Evolutionary conservation across 1,140 invertebrate species (phyloP).

Genomic region (Acromyrmex charruanus): DNA sequence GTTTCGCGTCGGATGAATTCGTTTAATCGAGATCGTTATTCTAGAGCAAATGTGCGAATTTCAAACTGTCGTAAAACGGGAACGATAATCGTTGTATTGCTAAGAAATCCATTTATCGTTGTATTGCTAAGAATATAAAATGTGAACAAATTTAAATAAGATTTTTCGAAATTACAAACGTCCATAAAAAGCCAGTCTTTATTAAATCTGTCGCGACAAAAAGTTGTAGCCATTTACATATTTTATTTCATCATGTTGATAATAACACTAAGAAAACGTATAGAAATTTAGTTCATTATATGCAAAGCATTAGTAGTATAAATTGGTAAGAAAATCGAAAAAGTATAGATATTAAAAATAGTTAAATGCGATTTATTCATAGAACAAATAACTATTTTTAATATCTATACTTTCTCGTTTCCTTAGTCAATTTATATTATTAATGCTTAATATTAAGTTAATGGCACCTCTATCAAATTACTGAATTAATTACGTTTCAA

Average conservation of each 20-base stretch:
- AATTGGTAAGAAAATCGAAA: too few relatives aligned
- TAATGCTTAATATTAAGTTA: background rate
- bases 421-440: too few relatives aligned
- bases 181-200: background rate
- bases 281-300: too few relatives aligned
- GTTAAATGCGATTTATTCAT: too few relatives aligned
- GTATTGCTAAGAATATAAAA: background rate
- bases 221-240: background rate
- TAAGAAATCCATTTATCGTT: background rate
- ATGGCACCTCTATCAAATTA: background rate
- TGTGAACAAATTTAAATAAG: background rate
- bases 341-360: too few relatives aligned
- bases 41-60: background rate
- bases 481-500: conserved; percentile 21
- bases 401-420: too few relatives aligned
- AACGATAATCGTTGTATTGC: background rate
- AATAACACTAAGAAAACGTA: background rate
- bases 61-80: background rate
- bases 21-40: conserved; percentile 45
- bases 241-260: conserved; percentile 12
- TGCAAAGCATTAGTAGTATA: too few relatives aligned
- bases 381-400: too few relatives aligned
- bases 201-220: background rate
- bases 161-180: conserved; percentile 16
- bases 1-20: conserved; percentile 13